Base-by-base conservation (phyloP, 2,797 vertebrate genomes). In the Notolabrus celidotus region DNA sequence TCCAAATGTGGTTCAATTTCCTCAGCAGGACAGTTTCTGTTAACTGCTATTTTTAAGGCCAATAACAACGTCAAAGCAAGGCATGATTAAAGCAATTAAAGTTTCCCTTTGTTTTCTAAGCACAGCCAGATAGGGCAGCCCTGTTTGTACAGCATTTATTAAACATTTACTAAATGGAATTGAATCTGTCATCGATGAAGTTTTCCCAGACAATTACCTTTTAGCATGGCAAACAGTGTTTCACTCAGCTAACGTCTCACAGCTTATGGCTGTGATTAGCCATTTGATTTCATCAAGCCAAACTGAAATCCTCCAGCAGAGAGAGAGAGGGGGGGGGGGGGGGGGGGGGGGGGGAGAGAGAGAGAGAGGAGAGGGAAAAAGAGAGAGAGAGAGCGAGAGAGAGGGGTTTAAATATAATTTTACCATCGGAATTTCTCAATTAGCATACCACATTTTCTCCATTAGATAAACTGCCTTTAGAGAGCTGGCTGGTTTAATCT, bases 61-160 rank as follows among this genome's bases (percentile, higher is more conserved):
- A 93, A 94, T 93, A 94, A 93, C 86, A 94, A 96, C 94, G 95
- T 96, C 96, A 97, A 97, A 96, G 95, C 94, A 86, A 88, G 86
- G 92, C 94, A 95, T 96, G 96, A 99, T 99, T 97, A 98, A 97
- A 97, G 96, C 96, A 98, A 98, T 99, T 99, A 97, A 96, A 97
- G 95, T 94, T 96, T 96, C 93, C 94, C 93, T 96, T 97, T 98
- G 96, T 97, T 98, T 98, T 95, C 89, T 67, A 88, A 95, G 96
- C 94, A 84, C 89, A 90, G 92, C 90, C 86, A 95, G 95, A 96
- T 96, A 95, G 43, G 72, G 83, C 83, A 77, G 93, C 89, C 89
- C 92, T 97, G 95, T 97, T 97, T 96, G 95, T 92, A 94, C 94
- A 96, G 94, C 94, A 95, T 96, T 97, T 97, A 97, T 97, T 97